Evolutionary conservation across 2,888 invertebrate genomes (phyloP), one percentile per base, ranked within the genome.

Genomic region (Platynereis dumerilii): DNA sequence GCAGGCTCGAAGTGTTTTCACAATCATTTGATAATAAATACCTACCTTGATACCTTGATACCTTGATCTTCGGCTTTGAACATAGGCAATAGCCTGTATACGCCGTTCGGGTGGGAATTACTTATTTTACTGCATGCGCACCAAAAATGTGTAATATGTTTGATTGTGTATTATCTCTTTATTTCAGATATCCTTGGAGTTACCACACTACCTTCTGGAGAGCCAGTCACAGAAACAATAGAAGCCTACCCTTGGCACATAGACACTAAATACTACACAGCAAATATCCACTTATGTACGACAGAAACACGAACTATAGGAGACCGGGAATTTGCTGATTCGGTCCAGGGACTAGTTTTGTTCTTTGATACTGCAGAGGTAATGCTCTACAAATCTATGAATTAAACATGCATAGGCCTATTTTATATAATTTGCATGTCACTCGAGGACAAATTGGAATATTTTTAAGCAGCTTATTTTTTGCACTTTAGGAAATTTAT

Each of bases 221-320:
- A 45, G 20, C 44, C 27, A 20, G 44, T 67, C 42, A n/a, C 68
- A 5, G 70, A 73, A 57, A 67, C 66, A n/a, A 65, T 76, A 12
- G 44, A 66, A 20, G 63, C 67, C 1, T 81, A 76, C 68, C 73
- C 75, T 34, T 83, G 83, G 83, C 85, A 86, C 68, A 87, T 91
- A 67, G 87, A 89, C 70, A 91, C 90, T 45, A 91, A 91, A 81
- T 91, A 91, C 83, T 91, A 91, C 76, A 87, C 87, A 54, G 87
- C 90, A 15, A 86, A 88, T 76, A 86, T 90, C 39, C 82, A 87
- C 69, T 75, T 91, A 24, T 87, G 88, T 74, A 83, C 87, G 0
- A 82, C 88, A 58, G 80, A 86, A 74, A 76, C 82, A 10, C 83
- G 87, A 68, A 85, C 85, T 34, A 80, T 86, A 60, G 84, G 87